Evolutionary conservation across 2,888 invertebrate genomes (phyloP).

Genomic region (Calliscelio sp.): DNA sequence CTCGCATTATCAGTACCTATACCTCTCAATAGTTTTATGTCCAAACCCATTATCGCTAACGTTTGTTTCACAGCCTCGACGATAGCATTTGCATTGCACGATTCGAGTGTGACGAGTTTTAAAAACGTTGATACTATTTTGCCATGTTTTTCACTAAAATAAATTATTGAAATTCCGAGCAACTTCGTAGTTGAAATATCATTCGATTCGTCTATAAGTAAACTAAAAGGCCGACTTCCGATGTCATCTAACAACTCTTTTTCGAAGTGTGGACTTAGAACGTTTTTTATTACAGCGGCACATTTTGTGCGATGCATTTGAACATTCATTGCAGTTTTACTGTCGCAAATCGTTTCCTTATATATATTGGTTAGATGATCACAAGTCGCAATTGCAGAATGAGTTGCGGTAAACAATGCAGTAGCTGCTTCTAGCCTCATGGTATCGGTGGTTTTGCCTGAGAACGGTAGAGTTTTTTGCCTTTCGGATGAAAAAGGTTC

Average conservation of each 20-base stretch:
- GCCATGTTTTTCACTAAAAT: constrained; percentile 21
- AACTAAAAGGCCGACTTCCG: constrained; percentile 70
- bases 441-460: constrained; percentile 28
- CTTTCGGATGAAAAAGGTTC: constrained; percentile 27
- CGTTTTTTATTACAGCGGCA: constrained; percentile 51
- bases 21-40: constrained; percentile 75
- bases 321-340: constrained; percentile 58
- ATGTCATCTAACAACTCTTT: constrained; percentile 63
- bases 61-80: constrained; percentile 20
- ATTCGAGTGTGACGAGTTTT: constrained; percentile 75
- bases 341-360: constrained; percentile 48
- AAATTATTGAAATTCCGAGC: constrained; percentile 37
- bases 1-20: constrained; percentile 83
- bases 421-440: constrained; percentile 49
- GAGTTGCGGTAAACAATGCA: constrained; percentile 50
- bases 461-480: constrained; percentile 29
- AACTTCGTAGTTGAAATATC: constrained; percentile 58
- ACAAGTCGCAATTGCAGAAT: constrained; percentile 46
- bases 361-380: constrained; percentile 57
- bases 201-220: constrained; percentile 78
- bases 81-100: constrained; percentile 18
- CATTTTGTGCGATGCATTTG: constrained; percentile 51
- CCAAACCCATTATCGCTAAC: background rate
- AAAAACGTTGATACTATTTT: constrained; percentile 67
- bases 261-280: constrained; percentile 41